Conservation (phyloP, 1,140 invertebrate genomes). For the Teleogryllus occipitalis region DNA sequence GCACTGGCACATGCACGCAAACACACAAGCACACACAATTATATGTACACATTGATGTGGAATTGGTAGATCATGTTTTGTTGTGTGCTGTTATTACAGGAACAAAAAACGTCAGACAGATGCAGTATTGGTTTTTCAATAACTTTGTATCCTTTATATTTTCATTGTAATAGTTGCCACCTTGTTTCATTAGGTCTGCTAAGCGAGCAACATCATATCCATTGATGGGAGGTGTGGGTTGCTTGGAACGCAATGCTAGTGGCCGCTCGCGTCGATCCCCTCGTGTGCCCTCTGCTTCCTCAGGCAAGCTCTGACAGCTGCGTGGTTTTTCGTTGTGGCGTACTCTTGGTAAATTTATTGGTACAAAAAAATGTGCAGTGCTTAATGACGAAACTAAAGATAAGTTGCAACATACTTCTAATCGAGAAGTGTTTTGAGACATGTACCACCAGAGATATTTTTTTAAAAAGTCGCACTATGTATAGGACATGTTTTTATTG, state of each 20-base stretch:
- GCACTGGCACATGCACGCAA: no score
- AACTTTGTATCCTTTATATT: not conserved
- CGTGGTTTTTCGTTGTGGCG: not conserved
- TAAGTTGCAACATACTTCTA: not conserved
- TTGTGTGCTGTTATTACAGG: no score
- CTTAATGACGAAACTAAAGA: not conserved
- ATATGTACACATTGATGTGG: no score
- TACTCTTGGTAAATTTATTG: not conserved
- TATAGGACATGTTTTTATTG: not conserved
- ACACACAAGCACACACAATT: no score
- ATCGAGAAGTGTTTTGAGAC: not conserved
- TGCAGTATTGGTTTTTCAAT: not conserved
- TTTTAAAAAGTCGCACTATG: not conserved
- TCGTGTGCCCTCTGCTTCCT: constrained; percentile 8
- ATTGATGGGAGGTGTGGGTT: constrained; percentile 28
- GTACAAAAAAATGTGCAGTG: constrained; percentile 4
- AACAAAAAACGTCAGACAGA: no score
- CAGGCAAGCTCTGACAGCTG: constrained; percentile 18
- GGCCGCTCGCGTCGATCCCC: not conserved
- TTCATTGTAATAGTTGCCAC: not conserved
- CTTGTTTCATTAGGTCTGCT: constrained; percentile 29
- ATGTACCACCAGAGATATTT: not conserved
- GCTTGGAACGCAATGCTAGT: constrained; percentile 9
- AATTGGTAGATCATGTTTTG: no score
- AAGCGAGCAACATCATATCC: constrained; percentile 37